Base-by-base conservation (phyloP, 2,888 invertebrate genomes). In the Seira musarum region DNA sequence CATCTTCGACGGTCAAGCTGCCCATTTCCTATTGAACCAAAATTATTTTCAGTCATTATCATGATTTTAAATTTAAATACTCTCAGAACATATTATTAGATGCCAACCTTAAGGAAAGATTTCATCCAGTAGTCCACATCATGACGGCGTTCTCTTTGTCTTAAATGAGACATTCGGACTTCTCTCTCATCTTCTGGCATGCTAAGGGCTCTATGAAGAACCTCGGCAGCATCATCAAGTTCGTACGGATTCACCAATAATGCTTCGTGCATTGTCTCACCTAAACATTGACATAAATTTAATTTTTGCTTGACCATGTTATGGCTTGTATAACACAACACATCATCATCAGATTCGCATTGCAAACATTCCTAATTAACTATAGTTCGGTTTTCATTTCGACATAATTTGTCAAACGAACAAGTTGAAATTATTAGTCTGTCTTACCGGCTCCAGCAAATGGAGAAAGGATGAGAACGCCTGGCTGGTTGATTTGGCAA, bases 231-330 rank as follows among this genome's bases (percentile, higher is more conserved):
- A 85, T 94, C 94, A 87, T 95, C 94, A 68, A 96, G 91, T 89
- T 96, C 96, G 87, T 96, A 96, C 0, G 96, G 96, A 89, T 96
- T 96, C 88, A 95, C 95, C 69, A 95, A 92, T 10, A 96, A 90
- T 1, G 96, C 96, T 88, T 96, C 96, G 89, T 96, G 96, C 96
- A 96, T 96, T 91, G 95, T 96, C 89, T 96, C 96, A 0, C 96
- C 83, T 83, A 61, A 35, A 71, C 53, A 35, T 19, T 8, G 60
- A 22, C 3, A 64, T 66, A 19, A 66, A 15, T 19, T 19, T 25
- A 67, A 67, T 46, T 8, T n/a, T n/a, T n/a, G n/a, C n/a, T n/a
- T n/a, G n/a, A n/a, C n/a, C n/a, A n/a, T n/a, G n/a, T n/a, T n/a
- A n/a, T n/a, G n/a, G n/a, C n/a, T n/a, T n/a, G n/a, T n/a, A n/a